Conservation (phyloP, 2,113 vertebrate genomes). For the Chlorodrepanis virens region DNA sequence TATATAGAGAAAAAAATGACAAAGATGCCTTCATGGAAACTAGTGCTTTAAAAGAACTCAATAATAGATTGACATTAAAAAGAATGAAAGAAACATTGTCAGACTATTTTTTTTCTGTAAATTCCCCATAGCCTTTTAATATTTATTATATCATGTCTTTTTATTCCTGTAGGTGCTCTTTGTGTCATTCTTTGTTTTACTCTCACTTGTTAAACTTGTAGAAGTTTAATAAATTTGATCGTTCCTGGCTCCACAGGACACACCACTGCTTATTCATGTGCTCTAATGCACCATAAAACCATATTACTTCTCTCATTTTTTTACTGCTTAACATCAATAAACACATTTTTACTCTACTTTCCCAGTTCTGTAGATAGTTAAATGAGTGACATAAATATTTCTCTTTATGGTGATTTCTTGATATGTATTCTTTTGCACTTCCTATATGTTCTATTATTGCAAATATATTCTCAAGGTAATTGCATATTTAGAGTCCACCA, state of each 20-base stretch:
- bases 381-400: not conserved
- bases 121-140: not conserved
- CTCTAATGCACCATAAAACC: not conserved
- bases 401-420: not conserved
- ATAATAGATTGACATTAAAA: not conserved
- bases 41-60: not conserved
- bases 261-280: not conserved
- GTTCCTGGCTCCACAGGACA: not conserved
- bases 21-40: not conserved
- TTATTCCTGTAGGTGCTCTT: not conserved
- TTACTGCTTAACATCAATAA: not conserved
- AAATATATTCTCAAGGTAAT: not conserved
- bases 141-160: not conserved
- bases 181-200: not conserved
- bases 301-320: not conserved
- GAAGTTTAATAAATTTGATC: not conserved
- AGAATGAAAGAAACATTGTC: not conserved
- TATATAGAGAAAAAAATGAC: not conserved
- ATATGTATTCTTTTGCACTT: not conserved
- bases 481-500: not conserved
- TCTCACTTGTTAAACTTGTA: not conserved
- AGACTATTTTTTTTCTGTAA: not conserved
- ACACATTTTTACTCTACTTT: not conserved
- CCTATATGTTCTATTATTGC: not conserved
- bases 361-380: not conserved